Evolutionary conservation across 35 echinoderm and acorn worm species (phyloP).

Genomic region (Lytechinus variegatus): DNA sequence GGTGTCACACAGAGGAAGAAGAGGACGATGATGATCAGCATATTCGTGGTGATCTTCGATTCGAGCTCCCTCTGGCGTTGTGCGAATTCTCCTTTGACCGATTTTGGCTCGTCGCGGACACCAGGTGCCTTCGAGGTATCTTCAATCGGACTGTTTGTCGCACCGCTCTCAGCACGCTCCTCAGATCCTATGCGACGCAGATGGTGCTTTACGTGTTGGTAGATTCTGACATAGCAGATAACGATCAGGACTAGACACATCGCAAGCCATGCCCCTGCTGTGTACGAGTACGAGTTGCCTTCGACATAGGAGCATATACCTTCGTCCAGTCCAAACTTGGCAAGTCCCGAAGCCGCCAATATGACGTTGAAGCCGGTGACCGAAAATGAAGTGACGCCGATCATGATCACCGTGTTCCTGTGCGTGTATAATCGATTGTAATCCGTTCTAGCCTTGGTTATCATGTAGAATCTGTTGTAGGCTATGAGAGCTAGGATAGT

Average conservation of each 20-base stretch:
- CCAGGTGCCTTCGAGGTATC: background rate
- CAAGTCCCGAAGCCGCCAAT: background rate
- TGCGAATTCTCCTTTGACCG: background rate
- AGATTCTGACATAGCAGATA: constrained; percentile 25
- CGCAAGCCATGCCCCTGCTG: background rate
- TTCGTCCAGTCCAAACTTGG: constrained; percentile 2
- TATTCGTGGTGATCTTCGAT: constrained; percentile 28
- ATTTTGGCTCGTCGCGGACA: background rate
- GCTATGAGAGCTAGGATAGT: constrained; percentile 36
- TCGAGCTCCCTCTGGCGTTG: constrained; percentile 23
- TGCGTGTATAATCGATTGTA: constrained; percentile 15
- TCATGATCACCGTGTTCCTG: background rate
- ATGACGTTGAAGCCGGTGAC: background rate
- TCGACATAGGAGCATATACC: constrained; percentile 5
- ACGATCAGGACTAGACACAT: constrained; percentile 14
- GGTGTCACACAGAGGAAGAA: constrained; percentile 36
- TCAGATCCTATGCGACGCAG: background rate
- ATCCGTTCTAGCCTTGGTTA: background rate
- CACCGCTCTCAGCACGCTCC: background rate
- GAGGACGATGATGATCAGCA: constrained; percentile 28
- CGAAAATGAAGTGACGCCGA: background rate
- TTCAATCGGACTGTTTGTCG: background rate
- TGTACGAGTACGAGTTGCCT: constrained; percentile 3
- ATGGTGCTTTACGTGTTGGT: constrained; percentile 4
- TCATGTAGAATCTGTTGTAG: constrained; percentile 38